A percentile compares a stretch with the other conserved stretches of the same genome.
phyloP scores from a whole-genome alignment of 2,888 invertebrate genomes.

The Acronicta leporina region DNA sequence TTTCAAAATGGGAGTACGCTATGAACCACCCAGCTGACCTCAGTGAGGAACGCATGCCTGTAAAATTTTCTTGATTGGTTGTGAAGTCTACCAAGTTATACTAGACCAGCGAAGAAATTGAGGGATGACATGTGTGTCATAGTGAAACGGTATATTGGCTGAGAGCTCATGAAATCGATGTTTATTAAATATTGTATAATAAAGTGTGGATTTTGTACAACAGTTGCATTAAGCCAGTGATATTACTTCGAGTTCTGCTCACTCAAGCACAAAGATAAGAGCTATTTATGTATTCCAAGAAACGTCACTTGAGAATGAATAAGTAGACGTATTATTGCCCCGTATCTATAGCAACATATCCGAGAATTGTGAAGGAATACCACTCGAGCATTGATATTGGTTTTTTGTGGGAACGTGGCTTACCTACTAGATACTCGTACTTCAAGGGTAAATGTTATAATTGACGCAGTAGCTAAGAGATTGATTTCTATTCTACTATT shows the following conservation, averaged over 20 bases:
- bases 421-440: too few species aligned
- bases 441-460: too few species aligned
- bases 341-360: slow-evolving; percentile 19
- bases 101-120: too few species aligned
- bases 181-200: slow-evolving; percentile 16
- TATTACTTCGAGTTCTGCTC: slow-evolving; percentile 27
- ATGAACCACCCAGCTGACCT: too few species aligned
- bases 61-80: too few species aligned
- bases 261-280: slow-evolving; percentile 37
- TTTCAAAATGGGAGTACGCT: too few species aligned
- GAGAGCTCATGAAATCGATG: background rate
- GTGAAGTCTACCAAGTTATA: too few species aligned
- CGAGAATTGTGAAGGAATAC: slow-evolving; percentile 5
- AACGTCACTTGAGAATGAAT: slow-evolving; percentile 33
- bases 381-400: background rate
- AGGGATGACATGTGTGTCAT: too few species aligned
- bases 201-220: slow-evolving; percentile 27
- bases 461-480: too few species aligned
- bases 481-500: too few species aligned
- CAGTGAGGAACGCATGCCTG: too few species aligned
- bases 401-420: background rate
- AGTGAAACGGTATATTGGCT: background rate
- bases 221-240: slow-evolving; percentile 28
- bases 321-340: slow-evolving; percentile 25
- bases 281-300: slow-evolving; percentile 34